A percentile compares a stretch with the other conserved stretches of the same genome.
These are phyloP conservation scores for Chaetorhynchus papuensis DNA, from an alignment of 2,113 vertebrate species.

Conservation along the genomic window DNA sequence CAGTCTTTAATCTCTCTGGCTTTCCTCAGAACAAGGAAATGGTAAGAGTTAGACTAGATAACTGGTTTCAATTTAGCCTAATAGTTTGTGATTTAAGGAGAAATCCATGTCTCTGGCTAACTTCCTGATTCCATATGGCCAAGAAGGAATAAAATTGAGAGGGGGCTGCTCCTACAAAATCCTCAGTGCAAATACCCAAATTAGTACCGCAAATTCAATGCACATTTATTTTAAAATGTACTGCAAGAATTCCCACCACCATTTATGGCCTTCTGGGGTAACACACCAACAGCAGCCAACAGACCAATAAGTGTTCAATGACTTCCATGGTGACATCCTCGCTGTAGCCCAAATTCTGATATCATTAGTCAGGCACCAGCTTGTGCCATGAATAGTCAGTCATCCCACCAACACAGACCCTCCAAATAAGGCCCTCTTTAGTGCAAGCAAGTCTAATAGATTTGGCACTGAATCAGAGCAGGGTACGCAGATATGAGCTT, in stretches of 20 bases:
- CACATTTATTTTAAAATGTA: neutral
- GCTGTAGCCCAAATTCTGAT: neutral
- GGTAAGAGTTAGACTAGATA: neutral
- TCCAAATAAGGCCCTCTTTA: conserved; percentile 13
- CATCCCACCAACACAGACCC: neutral
- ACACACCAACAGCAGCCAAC: neutral
- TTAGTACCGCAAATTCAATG: conserved; percentile 37
- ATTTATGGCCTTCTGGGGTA: conserved; percentile 22
- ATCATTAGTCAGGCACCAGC: neutral
- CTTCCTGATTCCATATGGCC: conserved; percentile 33
- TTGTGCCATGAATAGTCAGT: neutral
- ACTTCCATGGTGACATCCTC: neutral
- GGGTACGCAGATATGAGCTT: neutral
- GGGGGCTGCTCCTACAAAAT: neutral
- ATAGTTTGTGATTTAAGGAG: conserved; percentile 22
- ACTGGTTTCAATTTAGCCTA: conserved; percentile 35
- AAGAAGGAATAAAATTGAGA: conserved; percentile 6
- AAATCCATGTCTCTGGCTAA: neutral
- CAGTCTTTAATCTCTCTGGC: neutral
- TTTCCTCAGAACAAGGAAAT: conserved; percentile 14
- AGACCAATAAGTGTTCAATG: neutral
- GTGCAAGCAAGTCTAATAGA: neutral
- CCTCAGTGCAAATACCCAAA: conserved; percentile 34
- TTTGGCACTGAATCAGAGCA: neutral
- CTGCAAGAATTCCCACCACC: neutral